phyloP scores from a whole-genome alignment of 2,113 vertebrate species.

The Prietella phreatophila region DNA sequence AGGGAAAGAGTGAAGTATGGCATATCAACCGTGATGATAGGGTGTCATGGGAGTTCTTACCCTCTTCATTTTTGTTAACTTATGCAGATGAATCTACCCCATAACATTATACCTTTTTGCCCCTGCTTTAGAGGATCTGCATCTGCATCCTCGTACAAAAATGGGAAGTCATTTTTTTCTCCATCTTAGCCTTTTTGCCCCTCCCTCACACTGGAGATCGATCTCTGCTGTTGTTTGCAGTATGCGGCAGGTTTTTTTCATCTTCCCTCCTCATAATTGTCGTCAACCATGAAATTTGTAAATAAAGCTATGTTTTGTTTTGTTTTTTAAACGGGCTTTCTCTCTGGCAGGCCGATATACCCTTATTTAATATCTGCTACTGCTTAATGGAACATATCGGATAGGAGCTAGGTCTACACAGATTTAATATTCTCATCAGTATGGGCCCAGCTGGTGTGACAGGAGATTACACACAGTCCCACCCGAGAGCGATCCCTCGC shows the following conservation, averaged over 20 bases:
- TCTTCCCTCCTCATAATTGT: not conserved
- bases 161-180: not conserved
- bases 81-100: conserved; percentile 12
- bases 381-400: conserved; percentile 39
- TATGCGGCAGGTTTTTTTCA: not conserved
- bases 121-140: conserved; percentile 20
- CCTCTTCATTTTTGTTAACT: conserved; percentile 28
- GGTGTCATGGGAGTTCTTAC: conserved; percentile 44
- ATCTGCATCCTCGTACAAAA: not conserved
- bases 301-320: not conserved
- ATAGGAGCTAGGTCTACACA: conserved; percentile 18
- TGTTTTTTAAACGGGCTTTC: not conserved
- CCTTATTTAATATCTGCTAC: conserved; percentile 5
- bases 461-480: conserved; percentile 54
- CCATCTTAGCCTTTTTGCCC: too few relatives aligned
- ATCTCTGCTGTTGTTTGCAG: not conserved
- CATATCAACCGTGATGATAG: conserved; percentile 44
- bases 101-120: not conserved
- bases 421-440: conserved; percentile 50
- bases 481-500: conserved; percentile 40
- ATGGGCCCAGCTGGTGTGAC: conserved; percentile 53
- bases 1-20: conserved; percentile 15
- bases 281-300: not conserved
- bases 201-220: not conserved
- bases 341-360: not conserved